A percentile compares a stretch with the other conserved stretches of the same genome.
phyloP scores from a whole-genome alignment of 2,888 invertebrate species.

The Macrosiphum euphorbiae region DNA sequence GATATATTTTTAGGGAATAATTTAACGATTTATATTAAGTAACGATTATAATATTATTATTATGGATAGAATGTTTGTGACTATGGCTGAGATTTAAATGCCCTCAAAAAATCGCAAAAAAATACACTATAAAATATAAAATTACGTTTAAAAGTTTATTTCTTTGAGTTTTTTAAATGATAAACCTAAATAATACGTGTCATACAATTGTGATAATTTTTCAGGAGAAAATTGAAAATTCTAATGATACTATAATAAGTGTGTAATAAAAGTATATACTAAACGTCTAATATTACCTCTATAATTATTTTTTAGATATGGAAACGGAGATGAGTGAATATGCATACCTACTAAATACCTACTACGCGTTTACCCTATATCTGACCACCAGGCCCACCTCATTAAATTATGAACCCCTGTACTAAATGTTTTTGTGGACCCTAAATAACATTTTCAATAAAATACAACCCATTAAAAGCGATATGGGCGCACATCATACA shows the following conservation, averaged over 20 bases:
- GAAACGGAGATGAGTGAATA: neutral
- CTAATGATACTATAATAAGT: neutral
- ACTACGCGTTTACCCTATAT: neutral
- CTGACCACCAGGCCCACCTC: neutral
- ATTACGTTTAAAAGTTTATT: neutral
- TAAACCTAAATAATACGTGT: too few species aligned
- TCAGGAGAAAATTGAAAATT: neutral
- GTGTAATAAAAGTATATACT: neutral
- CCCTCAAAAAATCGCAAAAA: neutral
- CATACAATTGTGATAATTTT: neutral
- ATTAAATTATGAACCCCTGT: too few species aligned
- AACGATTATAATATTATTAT: neutral
- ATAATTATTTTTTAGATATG: neutral
- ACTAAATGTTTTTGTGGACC: too few species aligned
- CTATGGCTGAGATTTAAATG: too few species aligned
- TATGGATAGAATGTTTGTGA: too few species aligned
- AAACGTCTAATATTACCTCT: neutral
- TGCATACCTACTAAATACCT: neutral
- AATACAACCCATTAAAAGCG: too few species aligned
- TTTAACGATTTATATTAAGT: neutral
- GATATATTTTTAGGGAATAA: neutral
- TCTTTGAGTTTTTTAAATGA: too few species aligned
- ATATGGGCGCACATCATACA: too few species aligned
- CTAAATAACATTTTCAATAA: too few species aligned
- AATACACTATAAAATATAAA: too few species aligned